Evolutionary conservation across 2,888 invertebrate genomes (phyloP).

Genomic region (Chalcis sispes): DNA sequence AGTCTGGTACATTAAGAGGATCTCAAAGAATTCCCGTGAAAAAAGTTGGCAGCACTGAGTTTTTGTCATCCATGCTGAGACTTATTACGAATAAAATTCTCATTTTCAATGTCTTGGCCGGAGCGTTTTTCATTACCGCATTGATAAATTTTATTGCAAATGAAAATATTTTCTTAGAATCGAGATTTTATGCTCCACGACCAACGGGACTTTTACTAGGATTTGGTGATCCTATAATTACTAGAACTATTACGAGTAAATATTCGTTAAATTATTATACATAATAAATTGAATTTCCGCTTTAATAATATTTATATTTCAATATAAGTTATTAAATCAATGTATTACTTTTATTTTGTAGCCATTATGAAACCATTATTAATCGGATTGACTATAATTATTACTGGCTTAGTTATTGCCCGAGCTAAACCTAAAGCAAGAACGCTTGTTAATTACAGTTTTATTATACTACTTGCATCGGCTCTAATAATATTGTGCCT

Average conservation of each 20-base stretch:
- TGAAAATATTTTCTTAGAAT: conserved; percentile 79
- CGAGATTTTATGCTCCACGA: conserved; percentile 79
- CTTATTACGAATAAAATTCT: conserved; percentile 79
- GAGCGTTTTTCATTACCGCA: conserved; percentile 78
- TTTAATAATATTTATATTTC: no score
- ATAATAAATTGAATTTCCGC: not conserved
- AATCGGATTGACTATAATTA: conserved; percentile 77
- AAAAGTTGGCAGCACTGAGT: conserved; percentile 69
- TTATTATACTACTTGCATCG: conserved; percentile 75
- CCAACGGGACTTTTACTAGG: conserved; percentile 74
- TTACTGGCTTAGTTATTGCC: conserved; percentile 78
- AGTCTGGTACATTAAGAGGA: conserved; percentile 67
- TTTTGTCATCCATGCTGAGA: conserved; percentile 77
- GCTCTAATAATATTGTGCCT: conserved; percentile 76
- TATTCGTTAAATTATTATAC: conserved; percentile 1
- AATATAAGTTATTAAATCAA: not conserved
- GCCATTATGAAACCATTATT: conserved; percentile 79
- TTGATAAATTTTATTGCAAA: conserved; percentile 78
- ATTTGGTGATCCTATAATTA: conserved; percentile 78
- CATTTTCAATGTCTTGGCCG: conserved; percentile 77
- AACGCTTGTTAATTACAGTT: conserved; percentile 77
- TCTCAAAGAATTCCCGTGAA: conserved; percentile 52
- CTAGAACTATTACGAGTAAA: conserved; percentile 77
- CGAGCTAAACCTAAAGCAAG: conserved; percentile 77
- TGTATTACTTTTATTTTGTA: conserved; percentile 60